Base-by-base conservation (phyloP, 2,113 vertebrate species). In the Callipepla squamata region DNA sequence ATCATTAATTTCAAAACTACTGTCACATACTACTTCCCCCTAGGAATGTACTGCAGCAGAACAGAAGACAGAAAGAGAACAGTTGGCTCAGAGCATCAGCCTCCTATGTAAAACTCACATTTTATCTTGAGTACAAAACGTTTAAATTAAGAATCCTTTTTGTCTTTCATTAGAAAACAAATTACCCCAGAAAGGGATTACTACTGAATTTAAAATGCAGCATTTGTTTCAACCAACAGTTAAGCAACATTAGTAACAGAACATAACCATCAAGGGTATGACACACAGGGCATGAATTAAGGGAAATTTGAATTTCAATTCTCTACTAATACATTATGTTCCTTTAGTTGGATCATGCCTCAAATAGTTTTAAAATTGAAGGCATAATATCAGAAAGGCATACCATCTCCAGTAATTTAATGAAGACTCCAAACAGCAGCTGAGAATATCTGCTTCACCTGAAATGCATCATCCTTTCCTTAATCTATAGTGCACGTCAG, bases 361-460 rank as follows among this genome's bases (percentile, higher is more conserved):
- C 87, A 89, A 92, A 92, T 75, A 58, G 79, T 80, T 96, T 92
- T 87, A 90, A 89, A 96, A 89, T 74, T 89, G 80, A 93, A 45
- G 77, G 76, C 59, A 80, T 87, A 93, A 77, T 55, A 95, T 85
- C 69, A 94, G 63, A 63, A 87, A 82, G 50, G 72, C 87, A 87
- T 45, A 51, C 11, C 26, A 91, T 74, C 59, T 85, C 59, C 67
- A 59, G 70, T 62, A 87, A 91, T 67, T 82, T 93, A 93, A 92
- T 59, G 63, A 94, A 73, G 59, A 69, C 68, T 87, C 61, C 65
- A 75, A 91, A 94, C 6, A 30, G 66, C 42, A 85, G 68, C 69
- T 75, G 30, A 74, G 21, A 93, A 78, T 9, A 20, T 48, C 75
- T 91, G 8, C 67, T 87, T 69, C 68, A 82, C 38, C 45, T 21